These are phyloP conservation scores for Cephus runcator DNA, from an alignment of 2,888 invertebrate species.

Conservation along the genomic window DNA sequence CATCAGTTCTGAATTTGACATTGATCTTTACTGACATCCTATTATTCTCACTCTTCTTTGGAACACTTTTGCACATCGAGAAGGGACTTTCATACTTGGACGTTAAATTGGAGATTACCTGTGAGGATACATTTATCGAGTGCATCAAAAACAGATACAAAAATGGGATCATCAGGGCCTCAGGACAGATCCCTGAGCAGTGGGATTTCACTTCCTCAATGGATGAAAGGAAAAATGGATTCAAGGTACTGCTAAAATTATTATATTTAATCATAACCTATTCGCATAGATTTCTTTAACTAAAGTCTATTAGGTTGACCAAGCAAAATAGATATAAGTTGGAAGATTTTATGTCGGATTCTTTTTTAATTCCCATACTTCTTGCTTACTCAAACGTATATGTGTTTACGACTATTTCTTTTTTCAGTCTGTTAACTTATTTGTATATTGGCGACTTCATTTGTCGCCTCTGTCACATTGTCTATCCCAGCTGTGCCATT, in stretches of 20 bases:
- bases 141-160: constrained; percentile 6
- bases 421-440: background rate
- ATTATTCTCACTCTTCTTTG: background rate
- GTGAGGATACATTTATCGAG: background rate
- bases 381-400: background rate
- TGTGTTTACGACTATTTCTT: too few relatives aligned
- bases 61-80: background rate
- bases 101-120: background rate
- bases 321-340: background rate
- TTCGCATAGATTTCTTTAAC: background rate
- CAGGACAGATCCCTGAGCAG: constrained; percentile 54
- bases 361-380: background rate
- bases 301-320: background rate
- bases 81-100: background rate
- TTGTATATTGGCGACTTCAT: background rate
- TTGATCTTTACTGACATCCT: background rate
- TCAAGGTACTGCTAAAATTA: constrained; percentile 62
- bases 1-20: background rate
- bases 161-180: constrained; percentile 57
- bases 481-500: background rate
- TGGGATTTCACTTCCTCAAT: constrained; percentile 76
- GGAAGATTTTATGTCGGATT: background rate
- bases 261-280: constrained; percentile 1
- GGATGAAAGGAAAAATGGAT: constrained; percentile 79
- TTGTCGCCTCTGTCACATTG: background rate